Evolutionary conservation across 1,140 invertebrate genomes (phyloP).

Genomic region (Lamellibrachia luymesi): DNA sequence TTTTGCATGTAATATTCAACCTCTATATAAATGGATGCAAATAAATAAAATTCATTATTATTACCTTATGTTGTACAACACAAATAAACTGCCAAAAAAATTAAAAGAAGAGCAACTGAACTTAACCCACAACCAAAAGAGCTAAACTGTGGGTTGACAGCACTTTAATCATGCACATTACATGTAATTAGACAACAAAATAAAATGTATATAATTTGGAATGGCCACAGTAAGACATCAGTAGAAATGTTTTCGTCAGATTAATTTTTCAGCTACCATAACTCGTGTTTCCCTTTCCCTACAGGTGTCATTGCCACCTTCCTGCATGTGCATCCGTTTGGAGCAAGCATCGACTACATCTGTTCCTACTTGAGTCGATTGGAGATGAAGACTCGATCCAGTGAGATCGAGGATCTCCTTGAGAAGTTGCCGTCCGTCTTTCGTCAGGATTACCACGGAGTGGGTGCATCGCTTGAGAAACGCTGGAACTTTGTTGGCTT

Average conservation of each 20-base stretch:
- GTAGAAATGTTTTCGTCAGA: too few relatives aligned
- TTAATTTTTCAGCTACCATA: neutral
- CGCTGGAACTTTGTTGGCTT: constrained; percentile 66
- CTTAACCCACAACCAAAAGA: too few relatives aligned
- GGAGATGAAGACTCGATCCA: constrained; percentile 66
- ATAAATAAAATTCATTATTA: too few relatives aligned
- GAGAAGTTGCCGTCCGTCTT: constrained; percentile 74
- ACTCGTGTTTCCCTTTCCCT: neutral
- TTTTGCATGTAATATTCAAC: too few relatives aligned
- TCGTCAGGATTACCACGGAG: constrained; percentile 71
- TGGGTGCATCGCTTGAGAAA: constrained; percentile 74
- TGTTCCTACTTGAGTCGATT: constrained; percentile 80
- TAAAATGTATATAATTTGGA: neutral
- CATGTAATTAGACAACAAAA: neutral
- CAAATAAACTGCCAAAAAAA: too few relatives aligned
- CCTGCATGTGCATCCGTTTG: constrained; percentile 83
- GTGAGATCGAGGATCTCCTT: constrained; percentile 74
- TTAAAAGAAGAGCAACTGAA: too few relatives aligned
- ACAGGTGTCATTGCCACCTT: constrained; percentile 79
- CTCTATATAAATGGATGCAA: too few relatives aligned
- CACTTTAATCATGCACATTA: too few relatives aligned
- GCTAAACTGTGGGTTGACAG: too few relatives aligned
- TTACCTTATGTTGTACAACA: too few relatives aligned
- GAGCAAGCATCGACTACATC: constrained; percentile 79
- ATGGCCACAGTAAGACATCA: too few relatives aligned